Evolutionary conservation across 2,113 vertebrate species (phyloP).

Genomic region (Phaetusa simplex): DNA sequence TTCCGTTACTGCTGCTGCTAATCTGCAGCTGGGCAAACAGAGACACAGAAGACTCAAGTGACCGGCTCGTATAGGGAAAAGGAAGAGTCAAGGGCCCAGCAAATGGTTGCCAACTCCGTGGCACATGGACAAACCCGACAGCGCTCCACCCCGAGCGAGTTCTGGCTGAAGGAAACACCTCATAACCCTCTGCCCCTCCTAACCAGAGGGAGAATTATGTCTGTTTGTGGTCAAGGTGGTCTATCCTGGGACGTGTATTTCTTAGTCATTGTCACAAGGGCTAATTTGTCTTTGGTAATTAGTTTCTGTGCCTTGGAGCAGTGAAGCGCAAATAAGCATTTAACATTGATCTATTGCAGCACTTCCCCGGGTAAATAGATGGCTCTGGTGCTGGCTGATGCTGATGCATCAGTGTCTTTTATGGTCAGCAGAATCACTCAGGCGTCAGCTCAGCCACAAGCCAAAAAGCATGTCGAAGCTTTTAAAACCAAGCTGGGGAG

Average conservation of each 20-base stretch:
- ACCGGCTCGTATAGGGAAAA: accelerated
- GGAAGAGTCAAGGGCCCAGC: not conserved
- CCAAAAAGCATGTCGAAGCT: not conserved
- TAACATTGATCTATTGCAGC: slow-evolving; percentile 56
- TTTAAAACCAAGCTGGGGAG: not conserved
- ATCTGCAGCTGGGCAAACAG: not conserved
- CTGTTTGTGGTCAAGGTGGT: slow-evolving; percentile 35
- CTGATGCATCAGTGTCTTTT: slow-evolving; percentile 41
- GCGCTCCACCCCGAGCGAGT: accelerated
- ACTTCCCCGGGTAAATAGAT: slow-evolving; percentile 49
- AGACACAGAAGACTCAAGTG: not conserved
- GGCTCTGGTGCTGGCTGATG: not conserved
- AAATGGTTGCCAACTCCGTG: not conserved
- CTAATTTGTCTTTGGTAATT: slow-evolving; percentile 67
- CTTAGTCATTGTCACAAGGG: slow-evolving; percentile 36
- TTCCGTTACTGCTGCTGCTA: not conserved
- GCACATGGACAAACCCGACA: not conserved
- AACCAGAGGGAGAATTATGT: not conserved
- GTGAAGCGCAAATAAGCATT: slow-evolving; percentile 48
- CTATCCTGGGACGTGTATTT: slow-evolving; percentile 33
- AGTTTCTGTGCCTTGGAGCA: slow-evolving; percentile 56
- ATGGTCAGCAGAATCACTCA: slow-evolving; percentile 1
- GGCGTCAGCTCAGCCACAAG: not conserved
- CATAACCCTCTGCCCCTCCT: not conserved
- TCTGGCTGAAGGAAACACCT: not conserved